phyloP scores from a whole-genome alignment of 2,797 vertebrate species.

The Anas acuta region DNA sequence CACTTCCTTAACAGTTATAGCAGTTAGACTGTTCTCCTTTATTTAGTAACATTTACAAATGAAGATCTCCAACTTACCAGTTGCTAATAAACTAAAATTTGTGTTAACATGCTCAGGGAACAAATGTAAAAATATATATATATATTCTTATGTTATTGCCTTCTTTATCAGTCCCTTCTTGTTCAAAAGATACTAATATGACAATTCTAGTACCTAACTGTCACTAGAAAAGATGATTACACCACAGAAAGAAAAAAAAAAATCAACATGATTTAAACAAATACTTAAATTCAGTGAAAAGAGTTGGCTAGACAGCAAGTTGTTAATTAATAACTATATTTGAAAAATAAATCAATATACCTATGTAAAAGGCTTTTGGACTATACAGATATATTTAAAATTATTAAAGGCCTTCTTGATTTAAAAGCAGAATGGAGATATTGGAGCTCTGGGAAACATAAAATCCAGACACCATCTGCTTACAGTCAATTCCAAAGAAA shows the following conservation, averaged over 20 bases:
- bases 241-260: not conserved
- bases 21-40: not conserved
- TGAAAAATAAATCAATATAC: not conserved
- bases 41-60: not conserved
- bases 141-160: not conserved
- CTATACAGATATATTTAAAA: not conserved
- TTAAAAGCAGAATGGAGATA: slow-evolving; percentile 3
- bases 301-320: not conserved
- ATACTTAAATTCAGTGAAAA: not conserved
- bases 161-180: not conserved
- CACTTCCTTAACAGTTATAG: not conserved
- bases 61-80: not conserved
- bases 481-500: not conserved
- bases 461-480: not conserved
- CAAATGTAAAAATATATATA: not conserved
- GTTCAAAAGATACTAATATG: not conserved
- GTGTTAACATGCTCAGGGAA: not conserved
- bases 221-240: not conserved
- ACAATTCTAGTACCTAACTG: not conserved
- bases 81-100: not conserved
- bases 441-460: not conserved
- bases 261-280: not conserved
- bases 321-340: not conserved
- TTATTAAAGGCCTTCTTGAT: not conserved
- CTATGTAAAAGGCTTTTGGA: not conserved